These are phyloP conservation scores for Leucopternis melanops DNA, from an alignment of 2,113 vertebrate species.

Conservation along the genomic window DNA sequence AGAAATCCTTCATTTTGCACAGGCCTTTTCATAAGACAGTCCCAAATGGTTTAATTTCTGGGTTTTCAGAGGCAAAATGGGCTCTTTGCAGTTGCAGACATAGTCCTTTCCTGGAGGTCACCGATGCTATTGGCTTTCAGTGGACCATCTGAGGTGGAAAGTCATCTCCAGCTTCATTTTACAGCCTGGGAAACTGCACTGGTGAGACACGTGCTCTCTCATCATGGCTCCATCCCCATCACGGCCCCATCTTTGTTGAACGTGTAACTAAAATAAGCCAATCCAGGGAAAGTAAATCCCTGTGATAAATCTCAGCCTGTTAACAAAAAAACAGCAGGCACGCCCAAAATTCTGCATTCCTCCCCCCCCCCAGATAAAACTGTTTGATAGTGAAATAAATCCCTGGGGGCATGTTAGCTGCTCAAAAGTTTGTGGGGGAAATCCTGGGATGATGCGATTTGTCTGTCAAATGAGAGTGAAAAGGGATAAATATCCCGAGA, in stretches of 20 bases:
- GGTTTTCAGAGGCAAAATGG: accelerated
- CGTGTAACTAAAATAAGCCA: background rate
- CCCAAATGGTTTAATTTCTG: background rate
- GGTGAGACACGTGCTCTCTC: background rate
- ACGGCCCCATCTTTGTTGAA: background rate
- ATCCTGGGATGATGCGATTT: slow-evolving; percentile 6
- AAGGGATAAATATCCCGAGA: slow-evolving; percentile 57
- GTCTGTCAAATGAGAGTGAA: slow-evolving; percentile 39
- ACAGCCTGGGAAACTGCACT: background rate
- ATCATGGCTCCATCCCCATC: background rate
- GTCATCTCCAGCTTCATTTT: background rate
- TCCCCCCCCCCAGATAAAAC: background rate
- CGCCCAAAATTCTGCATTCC: background rate
- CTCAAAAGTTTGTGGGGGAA: slow-evolving; percentile 2
- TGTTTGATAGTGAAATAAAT: slow-evolving; percentile 16
- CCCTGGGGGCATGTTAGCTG: background rate
- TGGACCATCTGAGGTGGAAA: background rate
- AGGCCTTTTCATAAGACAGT: background rate
- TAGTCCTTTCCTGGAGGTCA: background rate
- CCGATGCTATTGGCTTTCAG: accelerated
- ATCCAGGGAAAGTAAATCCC: background rate
- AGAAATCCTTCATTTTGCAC: background rate
- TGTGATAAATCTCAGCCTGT: background rate
- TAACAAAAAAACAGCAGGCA: background rate
- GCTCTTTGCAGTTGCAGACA: background rate